Evolutionary conservation across 2,888 invertebrate genomes (phyloP), one percentile per base, ranked within the genome.

Genomic region (Phragmatobia fuliginosa): DNA sequence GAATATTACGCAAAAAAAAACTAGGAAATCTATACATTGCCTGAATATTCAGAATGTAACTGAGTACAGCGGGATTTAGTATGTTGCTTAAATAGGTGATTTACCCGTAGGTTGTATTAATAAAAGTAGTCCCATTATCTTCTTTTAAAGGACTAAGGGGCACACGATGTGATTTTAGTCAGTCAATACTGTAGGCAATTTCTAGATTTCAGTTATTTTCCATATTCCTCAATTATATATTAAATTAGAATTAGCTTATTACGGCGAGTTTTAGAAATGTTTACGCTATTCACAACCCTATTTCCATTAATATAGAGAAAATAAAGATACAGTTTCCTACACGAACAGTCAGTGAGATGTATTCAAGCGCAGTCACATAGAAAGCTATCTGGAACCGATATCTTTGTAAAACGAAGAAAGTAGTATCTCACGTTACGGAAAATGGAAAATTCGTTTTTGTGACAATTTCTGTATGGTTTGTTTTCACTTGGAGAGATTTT

Each of bases 401-500:
- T 65, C 31, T 33, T 36, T 31, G 59, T 36, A 41, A 52, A 52
- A 7, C 56, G 31, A 71, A 72, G 82, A 81, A 82, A 81, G 80
- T 71, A 74, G 58, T 21, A 60, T 81, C 80, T 80, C 82, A 75
- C 70, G 72, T 78, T 78, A 67, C 62, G 32, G 28, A 56, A 62
- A 66, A 63, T 56, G n/a, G 52, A 32, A 60, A 67, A 67, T 18
- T 18, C n/a, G 67, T 71, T 71, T 71, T 66, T 71, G 61, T 38
- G 3, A 58, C 60, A 45, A 14, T 62, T 45, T 70, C 65, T 38
- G 60, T 56, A 49, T 45, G 31, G 31, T 31, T 49, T 18, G 67
- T 68, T 81, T 81, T 81, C 81, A 78, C 81, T 80, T 76, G 33
- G 68, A 71, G 76, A 82, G 81, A 78, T 61, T 67, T 25, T 58